Conservation (phyloP, 1,140 invertebrate species). For the Drosophila paulistorum region DNA sequence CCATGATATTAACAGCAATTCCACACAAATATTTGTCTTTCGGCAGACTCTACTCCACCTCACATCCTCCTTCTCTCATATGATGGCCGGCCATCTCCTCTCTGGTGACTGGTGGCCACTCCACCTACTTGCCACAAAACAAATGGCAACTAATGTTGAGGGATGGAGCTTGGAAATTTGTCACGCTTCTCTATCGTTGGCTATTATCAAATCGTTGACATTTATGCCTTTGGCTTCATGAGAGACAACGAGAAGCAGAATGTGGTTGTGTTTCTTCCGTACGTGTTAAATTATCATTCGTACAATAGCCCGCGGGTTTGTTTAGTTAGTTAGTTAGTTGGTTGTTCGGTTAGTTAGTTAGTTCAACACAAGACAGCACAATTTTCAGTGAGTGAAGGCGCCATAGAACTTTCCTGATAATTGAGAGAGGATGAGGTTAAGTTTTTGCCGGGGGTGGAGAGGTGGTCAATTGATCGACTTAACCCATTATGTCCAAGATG, state of each 20-base stretch:
- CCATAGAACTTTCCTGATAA: not conserved
- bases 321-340: constrained; percentile 68
- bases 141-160: constrained; percentile 69
- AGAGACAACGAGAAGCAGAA: constrained; percentile 70
- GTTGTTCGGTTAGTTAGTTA: constrained; percentile 52
- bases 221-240: constrained; percentile 72
- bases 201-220: constrained; percentile 81
- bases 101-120: not conserved
- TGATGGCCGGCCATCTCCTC: not conserved
- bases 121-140: constrained; percentile 48
- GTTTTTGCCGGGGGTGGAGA: not conserved
- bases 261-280: constrained; percentile 31
- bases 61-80: constrained; percentile 25
- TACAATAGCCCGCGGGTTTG: constrained; percentile 63
- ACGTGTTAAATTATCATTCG: constrained; percentile 72
- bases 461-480: constrained; percentile 28
- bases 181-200: constrained; percentile 53
- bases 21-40: constrained; percentile 26
- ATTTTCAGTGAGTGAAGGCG: not conserved
- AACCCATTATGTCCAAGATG: constrained; percentile 22
- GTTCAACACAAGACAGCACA: constrained; percentile 19
- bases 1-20: constrained; percentile 63
- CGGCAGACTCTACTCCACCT: not conserved
- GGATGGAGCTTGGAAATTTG: constrained; percentile 46
- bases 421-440: not conserved